Base-by-base conservation (phyloP, 2,113 vertebrate species). In the Sinosuthora webbiana region DNA sequence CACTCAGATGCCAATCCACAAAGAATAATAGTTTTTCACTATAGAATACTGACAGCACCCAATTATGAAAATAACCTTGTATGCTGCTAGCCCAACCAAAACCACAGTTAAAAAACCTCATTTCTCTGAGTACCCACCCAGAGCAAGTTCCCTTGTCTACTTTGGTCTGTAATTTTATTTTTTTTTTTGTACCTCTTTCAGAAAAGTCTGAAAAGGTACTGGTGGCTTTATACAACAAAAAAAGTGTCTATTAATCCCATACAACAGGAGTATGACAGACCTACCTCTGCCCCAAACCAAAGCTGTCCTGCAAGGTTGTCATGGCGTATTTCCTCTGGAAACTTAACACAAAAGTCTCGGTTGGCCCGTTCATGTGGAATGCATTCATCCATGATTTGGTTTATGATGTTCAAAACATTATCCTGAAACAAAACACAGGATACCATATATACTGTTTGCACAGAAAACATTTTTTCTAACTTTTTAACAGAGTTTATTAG, bases 201-300 rank as follows among this genome's bases (percentile, higher is more conserved):
- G 52, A n/a, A n/a, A 68, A 82, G 23, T 23, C 60, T 77, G 41
- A 60, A 67, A 47, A 67, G 23, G 4, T 17, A 41, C 5, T 47
- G 31, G 39, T 44, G 42, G 35, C 28, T 74, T 65, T 77, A 35
- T 16, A 13, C 16, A 35, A 28, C 16, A 33, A 68, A 55, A 44
- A 28, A 60, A 8, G 3, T 20, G 12, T 18, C 21, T 22, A 15
- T 41, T 67, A 76, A 79, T 28, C 15, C 31, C 44, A 75, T 64
- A 28, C 16, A 79, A 65, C 1, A 82, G 42, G 65, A 78, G 62
- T 4, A 75, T 0, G 9, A 63, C 35, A 68, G 18, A 28, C 25
- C 91, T 98, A 99, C 99, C 99, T 99, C 99, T 11, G 99, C 99
- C 35, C 99, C 99, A 89, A 99, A 99, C 99, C 99, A 99, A 93